Percentiles rank a stretch among this genome's conserved stretches.
Evolutionary conservation across 2,797 vertebrate genomes (phyloP).

Genomic region (Borostomias antarcticus): DNA sequence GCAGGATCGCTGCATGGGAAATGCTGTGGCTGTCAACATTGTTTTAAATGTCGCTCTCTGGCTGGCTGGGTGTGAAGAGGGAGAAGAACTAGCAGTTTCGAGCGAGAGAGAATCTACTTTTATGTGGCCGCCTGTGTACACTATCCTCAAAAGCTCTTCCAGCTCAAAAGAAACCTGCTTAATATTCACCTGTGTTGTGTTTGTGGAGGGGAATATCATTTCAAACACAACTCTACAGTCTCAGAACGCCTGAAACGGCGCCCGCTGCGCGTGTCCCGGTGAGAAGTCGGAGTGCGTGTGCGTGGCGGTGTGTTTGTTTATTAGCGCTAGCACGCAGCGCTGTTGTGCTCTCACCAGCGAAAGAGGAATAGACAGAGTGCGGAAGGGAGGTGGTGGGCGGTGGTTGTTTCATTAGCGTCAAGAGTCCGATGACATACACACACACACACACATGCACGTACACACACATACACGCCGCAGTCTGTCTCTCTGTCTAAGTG

Average conservation of each 20-base stretch:
- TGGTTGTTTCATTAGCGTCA: conserved; percentile 8
- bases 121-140: conserved; percentile 29
- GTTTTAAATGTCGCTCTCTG: conserved; percentile 59
- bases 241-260: conserved; percentile 23
- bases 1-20: conserved; percentile 36
- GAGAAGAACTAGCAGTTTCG: conserved; percentile 34
- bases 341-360: not conserved
- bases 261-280: not conserved
- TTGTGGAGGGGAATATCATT: conserved; percentile 31
- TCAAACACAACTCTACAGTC: conserved; percentile 18
- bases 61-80: conserved; percentile 36
- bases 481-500: not conserved
- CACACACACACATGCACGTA: not conserved
- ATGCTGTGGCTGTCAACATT: conserved; percentile 45
- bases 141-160: conserved; percentile 21
- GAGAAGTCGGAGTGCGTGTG: not conserved
- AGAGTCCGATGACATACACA: not conserved
- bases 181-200: conserved; percentile 44
- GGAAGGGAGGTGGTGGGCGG: not conserved
- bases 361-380: not conserved
- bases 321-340: not conserved
- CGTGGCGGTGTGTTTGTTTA: conserved; percentile 7
- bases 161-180: conserved; percentile 44
- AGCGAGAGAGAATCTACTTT: conserved; percentile 25
- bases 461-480: not conserved